Conservation (phyloP, 2,113 vertebrate species). For the Procapra przewalskii region DNA sequence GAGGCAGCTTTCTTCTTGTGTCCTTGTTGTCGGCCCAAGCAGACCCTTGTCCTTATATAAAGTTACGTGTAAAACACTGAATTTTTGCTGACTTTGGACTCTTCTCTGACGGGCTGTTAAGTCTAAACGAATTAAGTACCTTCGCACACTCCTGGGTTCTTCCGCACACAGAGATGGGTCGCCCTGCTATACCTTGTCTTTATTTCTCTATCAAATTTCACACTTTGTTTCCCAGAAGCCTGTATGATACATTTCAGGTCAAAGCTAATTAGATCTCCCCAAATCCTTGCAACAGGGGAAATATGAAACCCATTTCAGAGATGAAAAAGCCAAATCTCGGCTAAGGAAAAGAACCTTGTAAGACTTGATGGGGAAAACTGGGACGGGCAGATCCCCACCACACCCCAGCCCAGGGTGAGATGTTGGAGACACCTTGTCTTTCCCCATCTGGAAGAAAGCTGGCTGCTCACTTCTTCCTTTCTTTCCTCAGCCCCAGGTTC, state of each 20-base stretch:
- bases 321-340: background rate
- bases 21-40: background rate
- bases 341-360: background rate
- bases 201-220: background rate
- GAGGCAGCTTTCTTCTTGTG: background rate
- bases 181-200: background rate
- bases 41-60: background rate
- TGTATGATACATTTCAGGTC: background rate
- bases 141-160: background rate
- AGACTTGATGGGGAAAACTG: background rate
- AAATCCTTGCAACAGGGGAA: background rate
- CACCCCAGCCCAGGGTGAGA: background rate
- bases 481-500: background rate
- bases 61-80: background rate
- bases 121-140: background rate
- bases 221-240: background rate
- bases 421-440: background rate
- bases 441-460: background rate
- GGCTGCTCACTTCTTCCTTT: background rate
- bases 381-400: accelerated
- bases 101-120: background rate
- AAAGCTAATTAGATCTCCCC: background rate
- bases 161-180: background rate
- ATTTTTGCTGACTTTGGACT: background rate
- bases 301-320: background rate